Evolutionary conservation across 2,888 invertebrate genomes (phyloP).

Genomic region (Ormyrus thymus): DNA sequence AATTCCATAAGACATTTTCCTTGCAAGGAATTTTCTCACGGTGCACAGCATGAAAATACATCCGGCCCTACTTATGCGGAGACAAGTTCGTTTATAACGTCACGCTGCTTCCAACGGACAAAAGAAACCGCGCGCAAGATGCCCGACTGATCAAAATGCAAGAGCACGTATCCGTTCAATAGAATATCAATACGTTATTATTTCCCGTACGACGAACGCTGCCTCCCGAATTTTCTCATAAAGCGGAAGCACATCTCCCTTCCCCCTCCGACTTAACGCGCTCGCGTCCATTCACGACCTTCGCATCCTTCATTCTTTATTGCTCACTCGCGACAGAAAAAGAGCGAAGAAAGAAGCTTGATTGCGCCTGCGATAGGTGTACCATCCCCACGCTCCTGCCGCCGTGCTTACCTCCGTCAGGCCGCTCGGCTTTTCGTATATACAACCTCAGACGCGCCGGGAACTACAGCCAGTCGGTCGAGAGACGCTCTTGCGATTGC

Average conservation of each 20-base stretch:
- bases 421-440: slow-evolving; percentile 22
- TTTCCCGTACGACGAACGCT: slow-evolving; percentile 10
- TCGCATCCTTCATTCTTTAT: slow-evolving; percentile 17
- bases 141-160: slow-evolving; percentile 29
- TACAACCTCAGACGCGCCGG: slow-evolving; percentile 10
- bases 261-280: too few relatives aligned
- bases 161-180: neutral
- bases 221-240: slow-evolving; percentile 17
- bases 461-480: slow-evolving; percentile 36
- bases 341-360: neutral
- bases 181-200: slow-evolving; percentile 18
- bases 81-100: neutral
- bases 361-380: too few relatives aligned
- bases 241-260: slow-evolving; percentile 32
- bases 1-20: too few relatives aligned
- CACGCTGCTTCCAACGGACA: neutral
- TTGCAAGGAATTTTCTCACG: too few relatives aligned
- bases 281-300: neutral
- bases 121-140: slow-evolving; percentile 28
- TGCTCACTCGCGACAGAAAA: neutral
- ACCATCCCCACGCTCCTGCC: slow-evolving; percentile 10
- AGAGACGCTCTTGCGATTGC: neutral
- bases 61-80: slow-evolving; percentile 7
- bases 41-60: neutral
- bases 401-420: neutral